Evolutionary conservation across 2,113 vertebrate species (phyloP), one percentile per base, ranked within the genome.

Genomic region (Meriones unguiculatus): DNA sequence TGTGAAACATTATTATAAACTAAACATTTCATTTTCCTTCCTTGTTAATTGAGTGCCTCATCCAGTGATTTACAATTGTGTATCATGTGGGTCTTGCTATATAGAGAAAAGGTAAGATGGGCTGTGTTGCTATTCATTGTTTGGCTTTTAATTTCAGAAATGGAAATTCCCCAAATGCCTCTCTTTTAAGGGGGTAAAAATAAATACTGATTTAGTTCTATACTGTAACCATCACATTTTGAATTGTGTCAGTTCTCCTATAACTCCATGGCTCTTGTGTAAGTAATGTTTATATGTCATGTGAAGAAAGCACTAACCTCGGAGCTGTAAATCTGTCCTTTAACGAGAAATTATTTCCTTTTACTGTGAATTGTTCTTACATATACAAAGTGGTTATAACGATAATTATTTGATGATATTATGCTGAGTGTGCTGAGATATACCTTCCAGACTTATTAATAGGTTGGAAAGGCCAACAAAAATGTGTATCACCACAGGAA

Each of bases 11-110:
- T 97, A 91, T 95, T 94, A 89, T 91, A 88, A 95, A 88, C 62
- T 89, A 94, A 96, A 95, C 89, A 93, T 91, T 97, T 97, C 69
- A 93, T 96, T 96, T 91, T 81, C 14, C 52, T 96, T 93, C 78
- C 94, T 93, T 97, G 95, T 91, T 97, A 95, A 89, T 46, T 94
- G 92, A 96, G 70, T 96, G 73, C 65, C 41, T 96, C 67, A 65
- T 87, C 95, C 81, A 95, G 1, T 78, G 50, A 87, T 93, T 94
- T 95, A 76, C 69, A 75, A 41, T 84, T 92, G 52, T 95, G 85
- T 93, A 38, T 94, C 41, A 67, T 93, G 89, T 46, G 77, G 30
- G 35, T 85, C 64, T 96, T 95, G 67, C 57, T 95, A 25, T 80
- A 62, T 77, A 78, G 54, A 87, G 82, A 89, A 97, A 98, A 95